Conservation (phyloP, 37 sponge, comb jelly and placozoan genomes). For the Beroe forskalii region DNA sequence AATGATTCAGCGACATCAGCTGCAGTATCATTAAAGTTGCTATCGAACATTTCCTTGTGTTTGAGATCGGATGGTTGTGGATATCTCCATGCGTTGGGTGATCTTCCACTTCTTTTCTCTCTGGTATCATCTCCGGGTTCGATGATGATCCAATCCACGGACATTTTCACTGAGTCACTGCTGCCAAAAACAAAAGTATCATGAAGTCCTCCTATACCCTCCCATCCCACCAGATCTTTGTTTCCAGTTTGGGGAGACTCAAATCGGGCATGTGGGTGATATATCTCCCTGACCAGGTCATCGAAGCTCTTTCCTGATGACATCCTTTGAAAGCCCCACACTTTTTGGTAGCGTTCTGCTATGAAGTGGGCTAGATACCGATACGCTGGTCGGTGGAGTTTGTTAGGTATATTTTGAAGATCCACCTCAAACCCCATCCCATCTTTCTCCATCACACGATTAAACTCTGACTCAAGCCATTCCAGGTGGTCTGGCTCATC, state of each 20-base stretch:
- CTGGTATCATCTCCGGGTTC: background rate
- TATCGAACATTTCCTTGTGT: background rate
- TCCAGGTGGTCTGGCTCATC: background rate
- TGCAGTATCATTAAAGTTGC: background rate
- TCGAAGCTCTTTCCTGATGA: background rate
- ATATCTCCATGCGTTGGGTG: background rate
- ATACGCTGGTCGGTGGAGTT: background rate
- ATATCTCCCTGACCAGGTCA: background rate
- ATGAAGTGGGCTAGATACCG: background rate
- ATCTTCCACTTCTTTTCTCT: background rate
- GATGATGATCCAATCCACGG: slow-evolving; percentile 7
- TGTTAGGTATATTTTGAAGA: background rate
- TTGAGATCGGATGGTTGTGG: background rate
- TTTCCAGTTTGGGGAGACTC: background rate
- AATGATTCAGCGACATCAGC: background rate
- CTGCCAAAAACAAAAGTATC: slow-evolving; percentile 2
- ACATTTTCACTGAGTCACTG: background rate
- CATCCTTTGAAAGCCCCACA: background rate
- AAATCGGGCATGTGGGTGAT: slow-evolving; percentile 1
- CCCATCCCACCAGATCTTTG: background rate
- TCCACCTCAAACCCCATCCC: too few relatives aligned
- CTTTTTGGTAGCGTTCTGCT: background rate
- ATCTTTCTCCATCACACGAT: background rate
- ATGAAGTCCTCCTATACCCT: background rate
- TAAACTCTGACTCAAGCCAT: background rate